These are phyloP conservation scores for Drosophila sp. DNA, from an alignment of 1,140 invertebrate species.

Conservation along the genomic window DNA sequence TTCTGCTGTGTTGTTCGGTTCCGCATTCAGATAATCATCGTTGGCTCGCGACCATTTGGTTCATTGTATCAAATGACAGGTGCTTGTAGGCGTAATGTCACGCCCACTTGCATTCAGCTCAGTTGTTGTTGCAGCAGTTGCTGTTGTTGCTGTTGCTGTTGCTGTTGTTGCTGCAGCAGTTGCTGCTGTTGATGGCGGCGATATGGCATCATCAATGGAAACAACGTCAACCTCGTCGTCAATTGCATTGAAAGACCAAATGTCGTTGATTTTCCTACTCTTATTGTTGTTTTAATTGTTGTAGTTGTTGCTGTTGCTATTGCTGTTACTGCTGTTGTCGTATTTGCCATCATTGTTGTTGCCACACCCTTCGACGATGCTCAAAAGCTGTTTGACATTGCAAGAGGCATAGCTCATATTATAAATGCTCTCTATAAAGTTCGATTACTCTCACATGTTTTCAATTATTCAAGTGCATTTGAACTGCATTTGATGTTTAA, in stretches of 20 bases:
- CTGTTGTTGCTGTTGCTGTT: neutral
- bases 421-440: neutral
- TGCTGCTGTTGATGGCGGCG: slow-evolving; percentile 21
- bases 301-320: slow-evolving; percentile 9
- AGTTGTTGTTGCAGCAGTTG: slow-evolving; percentile 6
- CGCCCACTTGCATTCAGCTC: slow-evolving; percentile 18
- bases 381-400: slow-evolving; percentile 1
- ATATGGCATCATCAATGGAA: slow-evolving; percentile 39
- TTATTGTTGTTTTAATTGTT: slow-evolving; percentile 2
- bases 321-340: neutral
- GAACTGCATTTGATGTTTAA: neutral
- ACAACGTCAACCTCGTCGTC: slow-evolving; percentile 29
- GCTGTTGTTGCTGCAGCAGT: slow-evolving; percentile 3
- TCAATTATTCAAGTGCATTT: neutral
- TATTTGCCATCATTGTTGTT: neutral
- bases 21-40: slow-evolving; percentile 26
- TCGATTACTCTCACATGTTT: neutral
- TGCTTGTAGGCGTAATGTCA: slow-evolving; percentile 10
- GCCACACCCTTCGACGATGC: neutral
- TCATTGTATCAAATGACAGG: slow-evolving; percentile 43
- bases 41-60: slow-evolving; percentile 39
- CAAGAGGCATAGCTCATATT: slow-evolving; percentile 2
- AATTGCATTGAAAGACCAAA: slow-evolving; percentile 17
- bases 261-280: slow-evolving; percentile 3
- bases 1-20: neutral